phyloP scores from a whole-genome alignment of 1,140 invertebrate genomes.

The Maniola jurtina region DNA sequence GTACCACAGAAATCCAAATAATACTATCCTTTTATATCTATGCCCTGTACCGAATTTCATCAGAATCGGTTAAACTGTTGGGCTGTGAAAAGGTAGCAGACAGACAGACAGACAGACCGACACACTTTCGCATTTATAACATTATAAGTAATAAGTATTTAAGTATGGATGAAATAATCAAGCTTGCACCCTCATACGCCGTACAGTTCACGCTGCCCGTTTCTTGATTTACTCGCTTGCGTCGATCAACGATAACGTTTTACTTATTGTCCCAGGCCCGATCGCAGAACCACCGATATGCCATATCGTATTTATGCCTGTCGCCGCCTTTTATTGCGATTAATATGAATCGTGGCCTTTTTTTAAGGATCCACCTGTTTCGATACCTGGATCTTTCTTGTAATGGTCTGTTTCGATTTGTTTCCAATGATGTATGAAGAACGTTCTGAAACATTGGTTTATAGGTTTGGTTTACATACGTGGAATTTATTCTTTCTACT shows the following conservation, averaged over 20 bases:
- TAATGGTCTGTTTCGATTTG: conserved; percentile 16
- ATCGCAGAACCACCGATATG: conserved; percentile 56
- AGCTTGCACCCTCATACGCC: conserved; percentile 15
- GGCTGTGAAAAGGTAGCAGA: too few species aligned
- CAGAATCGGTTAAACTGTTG: too few species aligned
- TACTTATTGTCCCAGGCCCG: conserved; percentile 64
- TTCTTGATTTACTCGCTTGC: conserved; percentile 57
- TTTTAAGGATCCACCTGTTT: conserved; percentile 49
- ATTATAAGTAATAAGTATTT: neutral
- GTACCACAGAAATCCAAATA: too few species aligned
- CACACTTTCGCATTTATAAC: too few species aligned
- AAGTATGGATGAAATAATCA: neutral
- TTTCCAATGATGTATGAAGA: conserved; percentile 16
- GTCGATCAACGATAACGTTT: conserved; percentile 59
- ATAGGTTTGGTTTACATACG: neutral
- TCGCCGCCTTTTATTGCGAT: conserved; percentile 66
- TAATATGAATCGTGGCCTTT: conserved; percentile 45
- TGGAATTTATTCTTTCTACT: neutral
- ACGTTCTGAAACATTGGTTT: neutral
- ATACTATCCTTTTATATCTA: too few species aligned
- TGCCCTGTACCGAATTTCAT: too few species aligned
- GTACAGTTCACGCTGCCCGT: conserved; percentile 28
- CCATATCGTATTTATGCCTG: conserved; percentile 61
- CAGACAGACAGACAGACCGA: too few species aligned
- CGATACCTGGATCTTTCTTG: conserved; percentile 15